Base-by-base conservation (phyloP, 2,888 invertebrate species). In the Encarsia formosa region DNA sequence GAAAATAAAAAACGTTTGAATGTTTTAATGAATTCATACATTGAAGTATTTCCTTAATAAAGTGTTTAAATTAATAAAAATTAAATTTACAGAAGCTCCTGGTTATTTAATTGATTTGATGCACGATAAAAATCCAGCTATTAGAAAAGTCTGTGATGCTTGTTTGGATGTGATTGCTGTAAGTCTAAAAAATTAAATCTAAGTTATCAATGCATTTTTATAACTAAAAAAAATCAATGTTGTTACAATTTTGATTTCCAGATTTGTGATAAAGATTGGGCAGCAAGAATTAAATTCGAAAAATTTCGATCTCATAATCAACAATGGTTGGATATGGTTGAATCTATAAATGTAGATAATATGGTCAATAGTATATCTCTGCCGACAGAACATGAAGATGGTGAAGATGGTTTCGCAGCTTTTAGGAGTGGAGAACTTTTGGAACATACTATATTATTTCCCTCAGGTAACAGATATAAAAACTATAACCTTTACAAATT, bases 301-400 rank as follows among this genome's bases (percentile, higher is more conserved):
- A 88, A 96, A 63, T 99, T 98, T 76, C 84, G 94, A n/a, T 93
- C 93, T 76, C 96, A 98, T 76, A 99, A 99, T 75, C 91, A 92
- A 0, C 96, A 98, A 71, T 99, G 98, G 98, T 77, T 99, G 61
- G 92, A 94, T 66, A 96, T 97, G 87, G 92, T 98, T 32, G 93
- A 95, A 75, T 81, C 81, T 37, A 77, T 81, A 58, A 79, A 79
- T n/a, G 74, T 78, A 32, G 81, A 79, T 61, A 75, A 77, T 18
- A 67, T 65, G 8, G 59, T 64, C 26, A 79, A 79, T 54, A 82
- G 82, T 57, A 78, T 79, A 51, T 58, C 63, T 42, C 51, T 65
- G 32, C 57, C 74, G 71, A 37, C 49, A 26, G 52, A 52, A 22
- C 8, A 16, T 53, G 78, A 75, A 45, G 79, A 79, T 63, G 78